These are phyloP conservation scores for Eupithecia inturbata DNA, from an alignment of 2,888 invertebrate genomes.

Conservation along the genomic window DNA sequence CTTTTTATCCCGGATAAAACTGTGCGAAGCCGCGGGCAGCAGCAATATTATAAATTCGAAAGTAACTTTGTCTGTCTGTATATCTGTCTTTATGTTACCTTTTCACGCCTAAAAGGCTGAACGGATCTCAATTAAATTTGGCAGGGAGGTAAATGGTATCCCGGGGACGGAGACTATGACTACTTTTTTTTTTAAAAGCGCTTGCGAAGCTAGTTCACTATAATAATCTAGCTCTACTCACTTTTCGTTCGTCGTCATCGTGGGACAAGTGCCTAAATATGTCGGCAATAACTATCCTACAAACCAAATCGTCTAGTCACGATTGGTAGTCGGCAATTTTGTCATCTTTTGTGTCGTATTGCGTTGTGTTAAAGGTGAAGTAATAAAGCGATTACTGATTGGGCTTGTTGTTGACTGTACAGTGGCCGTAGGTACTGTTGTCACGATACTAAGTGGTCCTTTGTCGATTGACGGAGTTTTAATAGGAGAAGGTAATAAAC, in stretches of 20 bases:
- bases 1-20: no score
- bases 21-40: no score
- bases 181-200: no score
- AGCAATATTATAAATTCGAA: no score
- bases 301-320: conserved; percentile 80
- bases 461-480: conserved; percentile 53
- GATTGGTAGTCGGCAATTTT: conserved; percentile 59
- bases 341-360: conserved; percentile 34
- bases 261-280: conserved; percentile 57
- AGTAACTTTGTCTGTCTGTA: no score
- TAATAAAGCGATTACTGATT: conserved; percentile 36
- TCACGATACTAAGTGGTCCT: conserved; percentile 53
- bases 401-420: conserved; percentile 36
- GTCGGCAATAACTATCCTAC: conserved; percentile 79
- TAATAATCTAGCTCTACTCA: not conserved
- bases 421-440: conserved; percentile 43
- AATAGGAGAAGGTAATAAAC: conserved; percentile 11
- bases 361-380: conserved; percentile 49
- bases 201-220: no score
- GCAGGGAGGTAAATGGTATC: no score
- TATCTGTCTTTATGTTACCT: no score
- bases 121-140: no score
- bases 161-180: no score
- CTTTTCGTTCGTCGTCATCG: not conserved
- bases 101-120: no score